Evolutionary conservation across 1,140 invertebrate species (phyloP), one percentile per base, ranked within the genome.

Genomic region (Monomorium pharaonis): DNA sequence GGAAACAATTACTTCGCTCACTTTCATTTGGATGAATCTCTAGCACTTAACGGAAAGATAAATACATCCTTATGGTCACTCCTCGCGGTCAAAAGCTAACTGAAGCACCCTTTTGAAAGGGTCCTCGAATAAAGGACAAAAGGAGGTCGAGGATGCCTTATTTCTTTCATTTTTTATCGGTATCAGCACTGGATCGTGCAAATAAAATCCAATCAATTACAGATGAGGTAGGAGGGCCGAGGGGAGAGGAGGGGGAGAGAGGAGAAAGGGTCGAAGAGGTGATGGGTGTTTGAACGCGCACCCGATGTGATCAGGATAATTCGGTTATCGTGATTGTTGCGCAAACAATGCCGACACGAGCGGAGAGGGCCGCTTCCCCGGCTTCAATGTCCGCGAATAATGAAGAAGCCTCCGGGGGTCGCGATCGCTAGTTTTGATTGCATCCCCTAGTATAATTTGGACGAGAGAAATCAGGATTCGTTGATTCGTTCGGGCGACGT

Each of bases 201-300:
- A 89, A 89, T 89, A 89, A 83, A 83, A 77, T 72, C 12, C 77
- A 77, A 89, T 89, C 84, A 77, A 88, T 89, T 83, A 81, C 47
- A 65, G 24, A 21, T 67, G 30, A 21, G 49, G 18, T 21, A 7
- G 18, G 33, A 0, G n/a, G 21, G 7, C 5, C n/a, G n/a, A n/a
- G n/a, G 5, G 30, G 42, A n/a, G 12, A 18, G 10, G 33, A 30
- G 54, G 44, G 30, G 18, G 56, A 49, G 54, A 80, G 86, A 42
- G 27, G 24, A 67, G 44, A 47, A 44, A 70, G 44, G 51, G 54
- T 54, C 18, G 33, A 14, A 49, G 83, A 33, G 58, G 24, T 33
- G 33, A 69, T 77, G 24, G 56, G 58, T 88, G 62, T 88, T 77
- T 86, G 60, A 80, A 42, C 80, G 81, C 60, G 44, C 54, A 69